Conservation (phyloP, 2,888 invertebrate species). For the Beris morrisii region DNA sequence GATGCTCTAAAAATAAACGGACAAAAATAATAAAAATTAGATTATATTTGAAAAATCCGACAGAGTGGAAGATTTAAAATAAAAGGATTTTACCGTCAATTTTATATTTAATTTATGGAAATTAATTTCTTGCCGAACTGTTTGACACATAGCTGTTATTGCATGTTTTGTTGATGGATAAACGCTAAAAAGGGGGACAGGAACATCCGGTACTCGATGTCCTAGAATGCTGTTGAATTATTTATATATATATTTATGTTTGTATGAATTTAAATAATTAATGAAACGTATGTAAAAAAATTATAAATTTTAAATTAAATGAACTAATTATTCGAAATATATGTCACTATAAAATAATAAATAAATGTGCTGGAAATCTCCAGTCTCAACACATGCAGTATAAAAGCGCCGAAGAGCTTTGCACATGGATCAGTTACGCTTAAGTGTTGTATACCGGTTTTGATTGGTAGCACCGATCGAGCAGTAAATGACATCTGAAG, state of each 20-base stretch:
- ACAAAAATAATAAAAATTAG: slow-evolving; percentile 18
- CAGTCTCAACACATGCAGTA: too few species aligned
- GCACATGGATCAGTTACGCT: too few species aligned
- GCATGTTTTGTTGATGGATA: slow-evolving; percentile 65
- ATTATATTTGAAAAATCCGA: slow-evolving; percentile 9
- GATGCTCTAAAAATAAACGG: slow-evolving; percentile 58
- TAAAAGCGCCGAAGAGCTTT: too few species aligned
- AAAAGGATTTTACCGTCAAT: slow-evolving; percentile 48
- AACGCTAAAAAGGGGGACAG: slow-evolving; percentile 58
- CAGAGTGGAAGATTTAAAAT: neutral
- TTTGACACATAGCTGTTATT: slow-evolving; percentile 61
- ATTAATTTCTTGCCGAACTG: slow-evolving; percentile 61
- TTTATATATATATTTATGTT: too few species aligned
- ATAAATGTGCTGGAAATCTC: too few species aligned
- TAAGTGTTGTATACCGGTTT: too few species aligned
- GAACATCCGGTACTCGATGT: slow-evolving; percentile 58
- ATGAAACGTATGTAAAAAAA: too few species aligned
- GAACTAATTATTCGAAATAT: too few species aligned
- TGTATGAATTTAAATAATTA: neutral
- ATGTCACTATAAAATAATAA: too few species aligned
- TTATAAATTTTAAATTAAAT: too few species aligned
- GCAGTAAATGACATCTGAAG: too few species aligned
- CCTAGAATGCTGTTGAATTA: slow-evolving; percentile 53
- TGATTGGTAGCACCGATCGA: too few species aligned
- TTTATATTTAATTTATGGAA: slow-evolving; percentile 56